These are phyloP conservation scores for Stigmatopora argus DNA, from an alignment of 2,113 vertebrate genomes.

Conservation along the genomic window DNA sequence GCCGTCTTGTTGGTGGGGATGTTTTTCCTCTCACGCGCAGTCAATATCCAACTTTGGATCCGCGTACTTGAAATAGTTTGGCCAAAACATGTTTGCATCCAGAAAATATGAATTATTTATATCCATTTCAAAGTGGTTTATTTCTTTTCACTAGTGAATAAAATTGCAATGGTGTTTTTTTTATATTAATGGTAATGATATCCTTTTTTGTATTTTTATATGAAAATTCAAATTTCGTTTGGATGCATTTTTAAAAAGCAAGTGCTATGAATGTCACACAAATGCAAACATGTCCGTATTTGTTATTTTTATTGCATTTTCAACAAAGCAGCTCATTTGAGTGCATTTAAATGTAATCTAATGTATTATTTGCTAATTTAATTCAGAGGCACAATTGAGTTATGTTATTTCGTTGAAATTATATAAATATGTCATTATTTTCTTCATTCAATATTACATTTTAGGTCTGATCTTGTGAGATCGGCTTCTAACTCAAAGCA, in stretches of 20 bases:
- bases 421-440: background rate
- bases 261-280: background rate
- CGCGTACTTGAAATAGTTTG: conserved; percentile 29
- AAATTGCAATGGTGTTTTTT: background rate
- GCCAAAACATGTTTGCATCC: background rate
- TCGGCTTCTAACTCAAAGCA: background rate
- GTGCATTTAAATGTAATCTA: background rate
- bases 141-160: background rate
- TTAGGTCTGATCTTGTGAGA: background rate
- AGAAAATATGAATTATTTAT: background rate
- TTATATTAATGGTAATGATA: background rate
- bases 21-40: conserved; percentile 31
- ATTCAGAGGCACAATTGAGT: background rate
- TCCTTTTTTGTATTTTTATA: background rate
- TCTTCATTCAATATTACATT: background rate
- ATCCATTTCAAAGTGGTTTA: background rate
- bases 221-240: background rate
- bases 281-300: background rate
- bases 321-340: no score
- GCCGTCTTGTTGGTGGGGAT: conserved; percentile 48
- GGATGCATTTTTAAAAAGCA: no score
- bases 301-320: background rate
- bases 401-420: background rate
- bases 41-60: conserved; percentile 35
- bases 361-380: background rate